Conservation (phyloP, 2,797 vertebrate species). For the Pempheris klunzingeri region DNA sequence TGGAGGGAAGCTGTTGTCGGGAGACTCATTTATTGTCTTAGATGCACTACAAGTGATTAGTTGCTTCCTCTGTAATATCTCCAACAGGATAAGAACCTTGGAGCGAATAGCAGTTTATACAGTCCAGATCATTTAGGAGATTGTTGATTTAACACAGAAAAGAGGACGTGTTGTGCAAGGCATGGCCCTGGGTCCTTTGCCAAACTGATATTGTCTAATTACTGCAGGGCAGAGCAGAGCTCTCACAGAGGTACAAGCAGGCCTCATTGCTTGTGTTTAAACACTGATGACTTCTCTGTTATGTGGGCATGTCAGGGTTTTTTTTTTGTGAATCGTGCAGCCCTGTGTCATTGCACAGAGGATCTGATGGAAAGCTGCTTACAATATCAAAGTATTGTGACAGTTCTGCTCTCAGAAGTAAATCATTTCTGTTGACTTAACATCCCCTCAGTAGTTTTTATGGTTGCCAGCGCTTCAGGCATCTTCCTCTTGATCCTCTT, state of each 20-base stretch:
- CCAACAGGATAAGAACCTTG: constrained; percentile 40
- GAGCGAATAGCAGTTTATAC: constrained; percentile 34
- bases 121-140: constrained; percentile 39
- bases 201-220: constrained; percentile 25
- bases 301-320: background rate
- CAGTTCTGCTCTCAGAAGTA: background rate
- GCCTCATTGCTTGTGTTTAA: constrained; percentile 2
- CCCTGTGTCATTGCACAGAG: constrained; percentile 2
- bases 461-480: background rate
- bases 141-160: constrained; percentile 41
- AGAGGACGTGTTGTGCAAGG: constrained; percentile 18
- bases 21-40: constrained; percentile 42
- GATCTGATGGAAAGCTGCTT: background rate
- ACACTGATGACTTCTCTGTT: constrained; percentile 3
- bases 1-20: constrained; percentile 30
- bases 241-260: background rate
- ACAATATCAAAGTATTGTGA: background rate
- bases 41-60: constrained; percentile 40
- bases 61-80: constrained; percentile 56
- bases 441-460: constrained; percentile 2
- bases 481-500: constrained; percentile 24
- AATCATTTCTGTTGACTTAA: constrained; percentile 3
- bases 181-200: constrained; percentile 4
- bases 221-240: background rate
- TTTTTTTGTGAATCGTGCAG: background rate